Evolutionary conservation across 2,797 vertebrate genomes (phyloP), one percentile per base, ranked within the genome.

Genomic region (Scleropages formosus): DNA sequence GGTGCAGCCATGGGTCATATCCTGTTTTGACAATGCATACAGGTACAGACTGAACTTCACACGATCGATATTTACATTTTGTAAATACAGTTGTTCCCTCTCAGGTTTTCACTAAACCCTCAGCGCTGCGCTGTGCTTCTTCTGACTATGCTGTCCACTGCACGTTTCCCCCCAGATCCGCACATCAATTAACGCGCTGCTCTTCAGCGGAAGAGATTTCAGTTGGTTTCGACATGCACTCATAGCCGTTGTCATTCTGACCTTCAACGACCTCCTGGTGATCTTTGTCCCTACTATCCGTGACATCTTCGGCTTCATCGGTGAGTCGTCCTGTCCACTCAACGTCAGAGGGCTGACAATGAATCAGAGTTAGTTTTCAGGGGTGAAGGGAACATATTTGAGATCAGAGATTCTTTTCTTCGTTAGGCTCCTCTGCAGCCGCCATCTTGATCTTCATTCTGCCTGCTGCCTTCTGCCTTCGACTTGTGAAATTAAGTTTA

Each of bases 261-360:
- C 79, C 75, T 93, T 97, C 83, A 96, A 95, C 87, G 95, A 98
- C 82, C 73, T 96, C 59, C 87, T 98, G 78, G 98, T 99, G 78
- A 98, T 98, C 85, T 98, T 96, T 9, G 97, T 99, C 61, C 97
- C 97, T 4, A 93, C 94, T 75, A 98, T 99, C 89, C 94, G 95
- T 88, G 96, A 99, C 86, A 99, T 99, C 85, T 99, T 99, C 9
- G 97, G 97, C 85, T 98, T 99, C 84, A 99, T 98, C n/a, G 97
- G 97, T 99, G 87, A 87, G 95, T 87, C 78, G 75, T 46, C 6
- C 26, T 46, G 3, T 56, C 7, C 11, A 22, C 9, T 47, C 15
- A 4, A 12, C 16, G 24, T 58, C 13, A 49, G 31, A 4, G n/a
- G 13, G 22, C 20, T 46, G 49, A 16, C 8, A 26, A 22, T 4